Evolutionary conservation across 1,140 invertebrate species (phyloP).

Genomic region (Cyphomyrmex costatus): DNA sequence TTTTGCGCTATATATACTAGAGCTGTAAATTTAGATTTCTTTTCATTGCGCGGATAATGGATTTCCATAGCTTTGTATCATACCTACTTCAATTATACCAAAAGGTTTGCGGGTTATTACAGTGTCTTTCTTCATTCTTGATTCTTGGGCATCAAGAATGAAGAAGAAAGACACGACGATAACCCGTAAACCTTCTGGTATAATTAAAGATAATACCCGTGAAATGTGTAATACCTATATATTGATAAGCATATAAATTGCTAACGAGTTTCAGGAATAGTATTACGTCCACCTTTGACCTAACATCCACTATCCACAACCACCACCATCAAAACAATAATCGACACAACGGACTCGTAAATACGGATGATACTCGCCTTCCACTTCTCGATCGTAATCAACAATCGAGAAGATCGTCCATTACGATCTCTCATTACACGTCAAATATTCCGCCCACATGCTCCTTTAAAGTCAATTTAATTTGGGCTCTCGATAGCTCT

Average conservation of each 20-base stretch:
- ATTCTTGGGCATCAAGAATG: too few relatives aligned
- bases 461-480: conserved; percentile 41
- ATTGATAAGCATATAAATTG: background rate
- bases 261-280: conserved; percentile 39
- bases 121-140: too few relatives aligned
- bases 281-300: conserved; percentile 45
- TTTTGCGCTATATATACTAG: background rate
- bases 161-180: too few relatives aligned
- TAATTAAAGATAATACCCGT: too few relatives aligned
- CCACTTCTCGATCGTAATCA: conserved; percentile 34
- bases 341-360: conserved; percentile 67
- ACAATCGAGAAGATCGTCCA: conserved; percentile 29
- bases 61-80: background rate
- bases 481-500: conserved; percentile 59
- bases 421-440: conserved; percentile 37
- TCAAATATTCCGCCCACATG: conserved; percentile 47
- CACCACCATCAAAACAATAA: conserved; percentile 68
- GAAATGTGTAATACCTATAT: too few relatives aligned
- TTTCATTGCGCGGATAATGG: background rate
- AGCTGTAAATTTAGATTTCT: background rate
- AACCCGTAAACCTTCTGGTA: too few relatives aligned
- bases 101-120: too few relatives aligned
- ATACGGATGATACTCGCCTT: conserved; percentile 8
- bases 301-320: conserved; percentile 65
- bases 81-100: too few relatives aligned